phyloP scores from a whole-genome alignment of 2,113 vertebrate species.

The Chelonoidis abingdonii region DNA sequence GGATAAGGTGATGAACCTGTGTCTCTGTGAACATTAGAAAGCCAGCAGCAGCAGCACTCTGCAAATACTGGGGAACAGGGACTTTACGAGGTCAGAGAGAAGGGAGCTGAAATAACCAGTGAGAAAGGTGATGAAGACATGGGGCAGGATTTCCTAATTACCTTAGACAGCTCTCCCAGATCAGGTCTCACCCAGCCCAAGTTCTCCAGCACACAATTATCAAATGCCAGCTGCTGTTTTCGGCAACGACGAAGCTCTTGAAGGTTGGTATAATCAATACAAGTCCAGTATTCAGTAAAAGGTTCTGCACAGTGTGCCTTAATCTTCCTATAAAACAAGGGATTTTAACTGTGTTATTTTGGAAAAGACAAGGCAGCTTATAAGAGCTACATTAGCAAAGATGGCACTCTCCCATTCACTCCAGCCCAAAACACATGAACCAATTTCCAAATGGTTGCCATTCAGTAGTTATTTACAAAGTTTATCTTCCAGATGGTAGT shows the following conservation, averaged over 20 bases:
- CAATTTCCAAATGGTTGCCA: no score
- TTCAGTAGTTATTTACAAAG: not conserved
- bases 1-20: not conserved
- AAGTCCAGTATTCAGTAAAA: constrained; percentile 97
- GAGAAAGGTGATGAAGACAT: not conserved
- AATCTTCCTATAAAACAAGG: constrained; percentile 84
- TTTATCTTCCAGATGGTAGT: not conserved
- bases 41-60: not conserved
- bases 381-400: not conserved
- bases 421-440: not conserved
- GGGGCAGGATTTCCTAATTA: constrained; percentile 64
- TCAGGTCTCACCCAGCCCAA: constrained; percentile 94
- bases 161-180: constrained; percentile 95
- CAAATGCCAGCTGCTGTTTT: constrained; percentile 90
- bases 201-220: constrained; percentile 94
- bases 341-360: not conserved
- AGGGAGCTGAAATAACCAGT: not conserved
- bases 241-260: constrained; percentile 88
- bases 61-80: not conserved
- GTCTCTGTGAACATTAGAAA: not conserved
- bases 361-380: rapidly evolving
- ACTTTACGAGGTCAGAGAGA: not conserved
- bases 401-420: not conserved
- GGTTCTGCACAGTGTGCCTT: constrained; percentile 92
- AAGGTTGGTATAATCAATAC: constrained; percentile 86